phyloP scores from a whole-genome alignment of 1,140 invertebrate species.

The Mamestra configurata region DNA sequence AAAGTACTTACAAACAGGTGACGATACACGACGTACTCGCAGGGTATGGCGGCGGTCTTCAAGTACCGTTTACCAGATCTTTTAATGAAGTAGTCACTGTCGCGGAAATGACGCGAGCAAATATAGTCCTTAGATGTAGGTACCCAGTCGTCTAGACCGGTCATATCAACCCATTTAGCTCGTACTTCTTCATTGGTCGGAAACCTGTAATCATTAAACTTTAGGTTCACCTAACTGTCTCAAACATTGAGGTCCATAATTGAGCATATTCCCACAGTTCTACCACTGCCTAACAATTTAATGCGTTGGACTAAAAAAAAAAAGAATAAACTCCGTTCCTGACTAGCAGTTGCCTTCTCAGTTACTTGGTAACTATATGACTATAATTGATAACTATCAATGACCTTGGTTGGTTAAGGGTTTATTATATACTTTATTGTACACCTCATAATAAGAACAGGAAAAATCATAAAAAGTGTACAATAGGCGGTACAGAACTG shows the following conservation, averaged over 20 bases:
- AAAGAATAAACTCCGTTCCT: too few species aligned
- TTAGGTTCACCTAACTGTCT: neutral
- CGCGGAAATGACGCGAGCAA: constrained; percentile 8
- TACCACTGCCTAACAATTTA: too few species aligned
- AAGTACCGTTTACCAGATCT: neutral
- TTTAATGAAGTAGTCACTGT: constrained; percentile 9
- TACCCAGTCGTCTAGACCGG: neutral
- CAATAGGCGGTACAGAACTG: too few species aligned
- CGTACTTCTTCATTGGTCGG: neutral
- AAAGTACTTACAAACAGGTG: neutral
- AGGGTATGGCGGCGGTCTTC: neutral
- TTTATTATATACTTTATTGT: too few species aligned
- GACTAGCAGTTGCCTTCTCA: too few species aligned
- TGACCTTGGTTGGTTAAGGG: too few species aligned
- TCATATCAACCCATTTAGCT: constrained; percentile 11
- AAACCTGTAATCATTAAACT: neutral
- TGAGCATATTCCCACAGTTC: neutral
- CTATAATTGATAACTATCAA: too few species aligned
- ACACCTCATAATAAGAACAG: too few species aligned
- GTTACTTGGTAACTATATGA: too few species aligned
- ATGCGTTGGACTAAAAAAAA: too few species aligned
- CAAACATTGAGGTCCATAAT: neutral
- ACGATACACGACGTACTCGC: constrained; percentile 17
- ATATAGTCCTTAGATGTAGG: neutral
- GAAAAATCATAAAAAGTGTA: too few species aligned